A percentile compares a stretch with the other conserved stretches of the same genome.
phyloP scores from a whole-genome alignment of 2,113 vertebrate species.

The Vidua macroura region DNA sequence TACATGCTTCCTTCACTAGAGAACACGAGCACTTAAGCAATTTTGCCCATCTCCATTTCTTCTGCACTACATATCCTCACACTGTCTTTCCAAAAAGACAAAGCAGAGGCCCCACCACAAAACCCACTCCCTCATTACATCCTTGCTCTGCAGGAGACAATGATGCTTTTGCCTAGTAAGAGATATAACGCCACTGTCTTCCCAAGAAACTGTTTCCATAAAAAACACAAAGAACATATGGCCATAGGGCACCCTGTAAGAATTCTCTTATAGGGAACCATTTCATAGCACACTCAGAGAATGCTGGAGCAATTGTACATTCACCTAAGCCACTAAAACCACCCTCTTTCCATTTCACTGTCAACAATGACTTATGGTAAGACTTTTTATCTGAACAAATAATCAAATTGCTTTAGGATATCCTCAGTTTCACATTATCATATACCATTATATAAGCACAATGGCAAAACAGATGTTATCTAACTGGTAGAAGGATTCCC shows the following conservation, averaged over 20 bases:
- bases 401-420: conserved; percentile 41
- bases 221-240: background rate
- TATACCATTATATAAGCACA: background rate
- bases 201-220: background rate
- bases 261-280: background rate
- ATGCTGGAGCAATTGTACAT: background rate
- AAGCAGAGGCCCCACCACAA: background rate
- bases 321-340: background rate
- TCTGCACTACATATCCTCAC: background rate
- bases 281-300: background rate
- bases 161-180: background rate
- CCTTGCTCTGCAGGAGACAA: background rate
- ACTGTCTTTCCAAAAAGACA: background rate
- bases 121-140: background rate
- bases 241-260: background rate
- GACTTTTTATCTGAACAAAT: background rate
- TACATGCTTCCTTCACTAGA: background rate
- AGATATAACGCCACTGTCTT: background rate
- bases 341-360: background rate
- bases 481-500: background rate
- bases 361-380: background rate
- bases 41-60: background rate
- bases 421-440: background rate
- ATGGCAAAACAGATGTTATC: conserved; percentile 3
- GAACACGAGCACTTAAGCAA: accelerated